Evolutionary conservation across 1,140 invertebrate genomes (phyloP).

Genomic region (Anastatus disparis): DNA sequence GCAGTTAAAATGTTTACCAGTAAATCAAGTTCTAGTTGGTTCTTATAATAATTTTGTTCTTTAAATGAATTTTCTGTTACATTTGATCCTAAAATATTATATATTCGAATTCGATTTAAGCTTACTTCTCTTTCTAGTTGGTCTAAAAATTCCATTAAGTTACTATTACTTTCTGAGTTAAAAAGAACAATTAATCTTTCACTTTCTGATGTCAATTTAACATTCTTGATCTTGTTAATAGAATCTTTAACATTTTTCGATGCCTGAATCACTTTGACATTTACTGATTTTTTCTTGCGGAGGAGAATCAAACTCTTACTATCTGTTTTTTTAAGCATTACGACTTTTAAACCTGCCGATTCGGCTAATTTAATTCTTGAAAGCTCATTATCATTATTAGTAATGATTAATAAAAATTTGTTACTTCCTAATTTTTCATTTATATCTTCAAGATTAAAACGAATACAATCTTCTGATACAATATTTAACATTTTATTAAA

Average conservation of each 20-base stretch:
- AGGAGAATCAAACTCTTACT: constrained; percentile 51
- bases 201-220: constrained; percentile 7
- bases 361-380: constrained; percentile 43
- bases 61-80: constrained; percentile 70
- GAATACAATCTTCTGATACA: constrained; percentile 61
- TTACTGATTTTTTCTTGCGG: constrained; percentile 45
- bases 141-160: constrained; percentile 80
- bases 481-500: constrained; percentile 67
- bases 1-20: constrained; percentile 74
- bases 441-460: constrained; percentile 26
- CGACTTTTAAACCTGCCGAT: constrained; percentile 47
- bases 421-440: constrained; percentile 52
- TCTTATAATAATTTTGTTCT: constrained; percentile 68
- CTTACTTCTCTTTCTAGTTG: constrained; percentile 74
- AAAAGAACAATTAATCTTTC: constrained; percentile 65
- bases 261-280: constrained; percentile 48
- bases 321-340: constrained; percentile 46
- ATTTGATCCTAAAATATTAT: constrained; percentile 70
- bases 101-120: constrained; percentile 68
- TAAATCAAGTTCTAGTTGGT: constrained; percentile 75
- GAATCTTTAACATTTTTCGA: constrained; percentile 48
- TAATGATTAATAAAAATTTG: constrained; percentile 59
- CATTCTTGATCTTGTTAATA: constrained; percentile 64
- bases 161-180: constrained; percentile 66
- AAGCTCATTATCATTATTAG: constrained; percentile 42